Base-by-base conservation (phyloP, 2,888 invertebrate species). In the Polylopha cassiicola region DNA sequence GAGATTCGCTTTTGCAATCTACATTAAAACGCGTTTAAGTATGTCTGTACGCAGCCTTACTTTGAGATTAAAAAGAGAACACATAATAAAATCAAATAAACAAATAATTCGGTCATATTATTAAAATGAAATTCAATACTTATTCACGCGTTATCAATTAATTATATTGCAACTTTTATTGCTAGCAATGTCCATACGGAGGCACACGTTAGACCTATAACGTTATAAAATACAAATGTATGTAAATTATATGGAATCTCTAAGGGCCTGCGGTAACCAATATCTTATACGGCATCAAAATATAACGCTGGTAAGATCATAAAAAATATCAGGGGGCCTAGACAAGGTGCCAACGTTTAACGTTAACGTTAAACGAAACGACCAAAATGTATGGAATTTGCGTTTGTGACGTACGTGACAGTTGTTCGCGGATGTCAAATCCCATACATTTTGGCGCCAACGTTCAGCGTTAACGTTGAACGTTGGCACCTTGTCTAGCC, bases 121-220 rank as follows among this genome's bases (percentile, higher is more conserved):
- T n/a, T n/a, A 44, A 58, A 59, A 56, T 57, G 61, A 61, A 65
- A 50, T 47, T 50, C 50, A 52, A 43, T 48, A 31, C 22, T 26
- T 46, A 42, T 27, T 34, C 49, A 60, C 56, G 52, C 49, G 16
- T 33, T 33, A 39, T 54, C 55, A 54, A 43, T 56, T 56, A 54
- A 54, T 62, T 55, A 65, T 75, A 79, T 78, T 77, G 74, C 72
- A 74, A 78, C 58, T 34, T 57, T 68, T 72, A 76, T 76, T 73
- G 73, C 71, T 76, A 58, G 68, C 70, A 72, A 74, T 53, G 53
- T 61, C 46, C 55, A 47, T 60, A 65, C 55, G 46, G 63, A 67
- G 69, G 62, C 72, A 72, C 69, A 70, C 73, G 65, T 54, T 56
- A 60, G 60, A 61, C 58, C 58, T 59, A 58, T 58, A 61, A 53